Evolutionary conservation across 2,113 vertebrate species (phyloP), one percentile per base, ranked within the genome.

Genomic region (Aegithalos caudatus): DNA sequence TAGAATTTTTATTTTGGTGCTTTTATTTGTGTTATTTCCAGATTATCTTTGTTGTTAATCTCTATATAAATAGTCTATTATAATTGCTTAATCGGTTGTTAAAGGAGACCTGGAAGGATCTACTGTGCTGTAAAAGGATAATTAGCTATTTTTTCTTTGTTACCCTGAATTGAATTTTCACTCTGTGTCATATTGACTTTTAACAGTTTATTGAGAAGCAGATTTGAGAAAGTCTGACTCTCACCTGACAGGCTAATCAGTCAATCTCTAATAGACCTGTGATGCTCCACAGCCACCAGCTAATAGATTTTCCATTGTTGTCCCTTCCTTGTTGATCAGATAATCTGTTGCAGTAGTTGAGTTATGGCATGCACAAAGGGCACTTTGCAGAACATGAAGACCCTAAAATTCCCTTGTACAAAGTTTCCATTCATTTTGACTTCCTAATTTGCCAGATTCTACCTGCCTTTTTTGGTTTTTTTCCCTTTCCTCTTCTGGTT

Each of bases 131-230:
- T 95, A 85, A 96, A 96, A 94, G 92, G 95, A 93, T 97, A 97
- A 98, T 98, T 97, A 97, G 94, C 95, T 84, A 16, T 82, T 96
- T 96, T 94, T 28, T 25, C 71, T 83, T 86, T 3, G 19, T 91
- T 97, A 80, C 71, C 84, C 79, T 91, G 94, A 91, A 97, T 97
- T 96, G 96, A 96, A 95, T 98, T 97, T 97, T 97, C 94, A 90
- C 91, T 98, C 88, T 82, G 79, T 96, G 85, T 73, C 7, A 5
- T 95, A 97, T 95, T 92, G 97, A 97, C 96, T 97, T 97, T 82
- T 83, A 96, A 92, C 96, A 94, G 95, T 97, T 97, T 97, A 97
- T 97, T 96, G 96, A 94, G 94, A 94, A 70, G 20, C 70, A 93
- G 92, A 77, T 97, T 96, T 96, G 96, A 95, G 96, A 38, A 83